phyloP scores from a whole-genome alignment of 2,888 invertebrate genomes.

The Zygaena filipendulae region DNA sequence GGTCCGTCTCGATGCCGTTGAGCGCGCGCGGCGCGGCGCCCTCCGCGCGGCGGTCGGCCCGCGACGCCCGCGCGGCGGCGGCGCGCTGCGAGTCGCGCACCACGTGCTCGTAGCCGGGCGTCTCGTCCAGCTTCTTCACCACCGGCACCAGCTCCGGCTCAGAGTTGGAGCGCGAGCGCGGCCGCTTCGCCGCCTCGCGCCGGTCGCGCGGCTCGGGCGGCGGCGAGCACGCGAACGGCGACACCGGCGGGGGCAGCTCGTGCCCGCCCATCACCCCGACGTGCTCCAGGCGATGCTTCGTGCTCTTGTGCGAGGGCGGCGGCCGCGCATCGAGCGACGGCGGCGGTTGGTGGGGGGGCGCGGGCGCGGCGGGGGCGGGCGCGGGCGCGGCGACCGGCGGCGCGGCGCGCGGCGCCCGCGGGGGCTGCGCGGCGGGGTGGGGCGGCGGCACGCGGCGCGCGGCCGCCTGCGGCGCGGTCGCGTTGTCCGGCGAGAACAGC shows the following conservation, averaged over 20 bases:
- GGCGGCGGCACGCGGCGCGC: conserved; percentile 39
- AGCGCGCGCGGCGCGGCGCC: conserved; percentile 32
- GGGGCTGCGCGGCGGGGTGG: conserved; percentile 33
- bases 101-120: conserved; percentile 70
- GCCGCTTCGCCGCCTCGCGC: conserved; percentile 26
- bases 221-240: conserved; percentile 67
- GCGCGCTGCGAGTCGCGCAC: conserved; percentile 65
- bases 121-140: conserved; percentile 71
- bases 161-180: conserved; percentile 53
- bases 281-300: conserved; percentile 45
- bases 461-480: conserved; percentile 51
- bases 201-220: conserved; percentile 23
- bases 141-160: conserved; percentile 72
- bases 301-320: conserved; percentile 38
- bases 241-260: conserved; percentile 50
- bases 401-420: conserved; percentile 22
- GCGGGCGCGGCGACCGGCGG: conserved; percentile 37
- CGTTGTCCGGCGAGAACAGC: conserved; percentile 74
- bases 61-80: conserved; percentile 34
- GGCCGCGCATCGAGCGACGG: conserved; percentile 22
- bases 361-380: conserved; percentile 24
- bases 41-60: conserved; percentile 46
- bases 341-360: too few species aligned
- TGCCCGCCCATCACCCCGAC: conserved; percentile 43
- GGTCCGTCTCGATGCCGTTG: conserved; percentile 79